phyloP scores from a whole-genome alignment of 2,888 invertebrate species.

The Spodoptera exigua region DNA sequence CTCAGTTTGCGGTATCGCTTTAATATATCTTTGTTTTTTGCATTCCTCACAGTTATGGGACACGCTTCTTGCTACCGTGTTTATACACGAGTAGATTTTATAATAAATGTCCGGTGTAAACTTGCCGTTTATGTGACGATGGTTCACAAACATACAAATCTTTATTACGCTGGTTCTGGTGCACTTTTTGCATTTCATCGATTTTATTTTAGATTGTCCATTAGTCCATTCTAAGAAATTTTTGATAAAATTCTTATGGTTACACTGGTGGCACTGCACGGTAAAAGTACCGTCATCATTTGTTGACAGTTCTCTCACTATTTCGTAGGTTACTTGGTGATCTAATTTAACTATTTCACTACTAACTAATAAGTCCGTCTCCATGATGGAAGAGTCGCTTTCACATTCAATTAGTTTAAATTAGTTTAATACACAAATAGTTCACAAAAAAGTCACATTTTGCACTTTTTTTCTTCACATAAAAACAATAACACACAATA shows the following conservation, averaged over 20 bases:
- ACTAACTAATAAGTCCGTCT: no score
- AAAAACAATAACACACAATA: no score
- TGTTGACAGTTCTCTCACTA: no score
- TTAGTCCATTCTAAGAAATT: constrained; percentile 4
- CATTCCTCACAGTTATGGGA: constrained; percentile 1
- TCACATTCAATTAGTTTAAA: no score
- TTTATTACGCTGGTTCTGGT: not conserved
- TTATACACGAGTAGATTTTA: not conserved
- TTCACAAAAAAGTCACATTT: no score
- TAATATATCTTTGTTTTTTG: constrained; percentile 2
- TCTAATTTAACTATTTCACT: no score
- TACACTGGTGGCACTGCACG: not conserved
- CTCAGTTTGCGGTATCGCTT: not conserved
- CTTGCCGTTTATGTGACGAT: not conserved
- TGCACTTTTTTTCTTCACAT: no score
- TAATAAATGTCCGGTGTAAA: not conserved
- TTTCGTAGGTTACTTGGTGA: no score
- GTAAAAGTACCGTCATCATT: constrained; percentile 5
- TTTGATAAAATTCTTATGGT: constrained; percentile 1
- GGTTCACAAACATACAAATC: constrained; percentile 4
- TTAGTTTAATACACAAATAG: no score
- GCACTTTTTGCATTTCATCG: constrained; percentile 3
- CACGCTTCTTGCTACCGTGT: constrained; percentile 1
- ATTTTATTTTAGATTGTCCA: constrained; percentile 6
- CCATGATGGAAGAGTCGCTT: no score